A percentile compares a stretch with the other conserved stretches of the same genome.
Evolutionary conservation across 1,140 invertebrate species (phyloP).

Genomic region (Eufriesea mexicana): DNA sequence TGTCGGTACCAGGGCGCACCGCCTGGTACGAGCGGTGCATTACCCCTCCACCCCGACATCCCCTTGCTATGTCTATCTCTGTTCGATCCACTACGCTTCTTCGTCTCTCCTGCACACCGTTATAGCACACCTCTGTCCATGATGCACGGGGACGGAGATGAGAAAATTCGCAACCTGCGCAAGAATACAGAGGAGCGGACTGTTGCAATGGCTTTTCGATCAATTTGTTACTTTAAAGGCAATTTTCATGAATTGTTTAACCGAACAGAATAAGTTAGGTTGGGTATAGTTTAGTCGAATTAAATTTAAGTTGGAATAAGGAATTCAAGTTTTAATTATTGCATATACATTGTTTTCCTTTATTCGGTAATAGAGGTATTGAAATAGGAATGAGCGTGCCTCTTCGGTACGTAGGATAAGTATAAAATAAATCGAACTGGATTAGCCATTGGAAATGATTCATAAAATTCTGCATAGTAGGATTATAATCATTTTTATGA

Average conservation of each 20-base stretch:
- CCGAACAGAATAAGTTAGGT: background rate
- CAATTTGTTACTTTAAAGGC: background rate
- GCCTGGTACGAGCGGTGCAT: slow-evolving; percentile 79
- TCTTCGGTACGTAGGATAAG: too few species aligned
- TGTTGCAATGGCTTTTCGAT: background rate
- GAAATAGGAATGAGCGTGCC: too few species aligned
- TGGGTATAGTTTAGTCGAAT: too few species aligned
- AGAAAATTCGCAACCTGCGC: slow-evolving; percentile 27
- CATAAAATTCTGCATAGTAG: too few species aligned
- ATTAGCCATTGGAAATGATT: too few species aligned
- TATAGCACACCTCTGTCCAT: slow-evolving; percentile 4
- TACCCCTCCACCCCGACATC: slow-evolving; percentile 57
- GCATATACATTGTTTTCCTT: background rate
- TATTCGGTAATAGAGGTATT: too few species aligned
- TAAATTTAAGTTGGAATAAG: background rate
- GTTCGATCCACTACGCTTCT: slow-evolving; percentile 24
- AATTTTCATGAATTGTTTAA: background rate
- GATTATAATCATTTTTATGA: too few species aligned
- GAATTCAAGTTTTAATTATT: too few species aligned
- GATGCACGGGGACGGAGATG: background rate
- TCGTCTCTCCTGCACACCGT: background rate
- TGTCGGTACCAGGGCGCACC: slow-evolving; percentile 75
- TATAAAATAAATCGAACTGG: too few species aligned
- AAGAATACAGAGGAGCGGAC: background rate
- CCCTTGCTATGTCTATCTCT: slow-evolving; percentile 35